Evolutionary conservation across 1,140 invertebrate species (phyloP).

Genomic region (Drosophila sucinea): DNA sequence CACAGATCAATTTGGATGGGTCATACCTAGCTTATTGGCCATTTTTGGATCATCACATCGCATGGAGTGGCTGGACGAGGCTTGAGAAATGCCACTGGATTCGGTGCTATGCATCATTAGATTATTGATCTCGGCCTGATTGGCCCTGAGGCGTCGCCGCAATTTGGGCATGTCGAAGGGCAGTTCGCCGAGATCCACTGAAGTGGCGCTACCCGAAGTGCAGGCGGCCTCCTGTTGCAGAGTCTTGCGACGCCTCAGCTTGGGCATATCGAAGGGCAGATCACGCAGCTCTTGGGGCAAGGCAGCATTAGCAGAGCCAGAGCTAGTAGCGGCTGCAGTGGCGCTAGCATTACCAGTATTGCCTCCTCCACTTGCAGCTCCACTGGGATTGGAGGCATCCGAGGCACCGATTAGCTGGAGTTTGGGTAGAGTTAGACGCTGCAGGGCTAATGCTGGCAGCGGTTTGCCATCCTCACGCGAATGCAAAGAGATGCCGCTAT

Average conservation of each 20-base stretch:
- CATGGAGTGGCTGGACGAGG: constrained; percentile 91
- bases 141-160: constrained; percentile 85
- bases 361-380: constrained; percentile 31
- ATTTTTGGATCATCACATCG: constrained; percentile 86
- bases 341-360: background rate
- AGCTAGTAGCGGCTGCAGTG: constrained; percentile 86
- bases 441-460: constrained; percentile 83
- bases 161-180: constrained; percentile 96
- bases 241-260: constrained; percentile 89
- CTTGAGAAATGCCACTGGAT: constrained; percentile 88
- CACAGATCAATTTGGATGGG: too few relatives aligned
- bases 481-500: constrained; percentile 93
- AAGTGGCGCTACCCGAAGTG: constrained; percentile 88
- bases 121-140: constrained; percentile 77
- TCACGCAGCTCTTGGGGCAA: constrained; percentile 89
- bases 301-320: constrained; percentile 94
- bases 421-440: constrained; percentile 85
- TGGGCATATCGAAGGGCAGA: constrained; percentile 95
- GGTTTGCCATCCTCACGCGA: constrained; percentile 90
- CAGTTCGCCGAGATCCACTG: constrained; percentile 90
- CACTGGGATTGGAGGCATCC: constrained; percentile 67
- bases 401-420: constrained; percentile 82
- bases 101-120: constrained; percentile 85
- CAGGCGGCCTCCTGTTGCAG: constrained; percentile 83
- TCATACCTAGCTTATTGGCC: constrained; percentile 71